Conservation (phyloP, 2,797 vertebrate genomes). For the Halcyon leucocephala region DNA sequence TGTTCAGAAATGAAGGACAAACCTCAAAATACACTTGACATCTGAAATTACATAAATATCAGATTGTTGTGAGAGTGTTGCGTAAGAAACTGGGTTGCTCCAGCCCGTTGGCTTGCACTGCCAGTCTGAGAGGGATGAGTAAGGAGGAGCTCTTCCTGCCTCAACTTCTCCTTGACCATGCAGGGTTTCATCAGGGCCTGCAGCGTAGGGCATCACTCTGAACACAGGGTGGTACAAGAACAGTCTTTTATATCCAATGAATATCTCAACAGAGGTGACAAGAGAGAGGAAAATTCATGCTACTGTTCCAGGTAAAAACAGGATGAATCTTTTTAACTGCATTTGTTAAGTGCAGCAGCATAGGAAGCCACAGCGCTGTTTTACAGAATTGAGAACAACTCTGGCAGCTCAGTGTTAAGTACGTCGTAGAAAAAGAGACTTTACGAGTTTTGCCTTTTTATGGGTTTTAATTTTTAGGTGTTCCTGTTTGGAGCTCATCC, state of each 20-base stretch:
- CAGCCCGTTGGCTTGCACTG: not conserved
- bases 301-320: not conserved
- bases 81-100: accelerated
- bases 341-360: accelerated
- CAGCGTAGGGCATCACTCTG: accelerated
- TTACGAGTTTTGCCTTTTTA: too few relatives aligned
- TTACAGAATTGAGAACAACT: accelerated
- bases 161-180: not conserved
- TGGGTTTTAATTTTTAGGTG: not conserved
- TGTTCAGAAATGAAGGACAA: not conserved
- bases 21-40: not conserved
- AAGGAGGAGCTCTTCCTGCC: not conserved
- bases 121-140: not conserved
- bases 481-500: not conserved
- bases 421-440: not conserved
- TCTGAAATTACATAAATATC: not conserved
- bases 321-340: accelerated
- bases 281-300: not conserved
- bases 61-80: not conserved
- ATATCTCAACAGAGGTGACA: not conserved
- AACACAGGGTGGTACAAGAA: accelerated
- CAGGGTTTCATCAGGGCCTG: too few relatives aligned
- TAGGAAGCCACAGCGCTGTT: not conserved
- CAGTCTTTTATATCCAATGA: not conserved
- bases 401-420: accelerated